Conservation (phyloP, 1,140 invertebrate genomes). For the Atta cephalotes region DNA sequence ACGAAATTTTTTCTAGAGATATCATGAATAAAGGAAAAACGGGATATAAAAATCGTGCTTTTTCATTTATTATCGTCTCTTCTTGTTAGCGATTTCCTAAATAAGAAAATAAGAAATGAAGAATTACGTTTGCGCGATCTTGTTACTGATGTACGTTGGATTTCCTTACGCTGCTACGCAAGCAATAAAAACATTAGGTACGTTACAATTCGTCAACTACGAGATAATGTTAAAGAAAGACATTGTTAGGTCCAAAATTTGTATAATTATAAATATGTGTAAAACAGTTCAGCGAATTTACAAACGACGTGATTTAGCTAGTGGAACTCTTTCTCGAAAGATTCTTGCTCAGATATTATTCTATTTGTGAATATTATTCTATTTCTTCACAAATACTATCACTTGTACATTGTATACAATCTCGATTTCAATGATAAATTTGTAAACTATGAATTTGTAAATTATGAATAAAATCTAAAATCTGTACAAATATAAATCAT, state of each 20-base stretch:
- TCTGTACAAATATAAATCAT: neutral
- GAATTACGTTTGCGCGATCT: too few species aligned
- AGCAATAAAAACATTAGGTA: slow-evolving; percentile 25
- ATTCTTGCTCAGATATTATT: neutral
- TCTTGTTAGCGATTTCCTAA: too few species aligned
- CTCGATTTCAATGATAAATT: neutral
- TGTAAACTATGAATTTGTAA: neutral
- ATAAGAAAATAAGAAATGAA: too few species aligned
- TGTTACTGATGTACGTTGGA: too few species aligned
- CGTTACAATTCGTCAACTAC: neutral
- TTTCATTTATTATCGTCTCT: too few species aligned
- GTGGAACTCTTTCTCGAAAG: neutral
- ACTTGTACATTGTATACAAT: neutral
- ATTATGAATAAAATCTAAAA: neutral
- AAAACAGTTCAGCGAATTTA: neutral
- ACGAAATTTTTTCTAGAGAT: too few species aligned
- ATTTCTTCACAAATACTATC: neutral
- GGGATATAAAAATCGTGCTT: too few species aligned
- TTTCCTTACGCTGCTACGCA: neutral
- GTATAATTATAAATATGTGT: neutral
- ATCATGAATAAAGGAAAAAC: too few species aligned
- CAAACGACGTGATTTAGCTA: neutral
- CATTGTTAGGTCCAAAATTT: neutral
- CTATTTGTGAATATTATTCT: too few species aligned
- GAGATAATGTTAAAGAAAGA: neutral